Evolutionary conservation across 2,888 invertebrate genomes (phyloP).

Genomic region (Aromia moschata): DNA sequence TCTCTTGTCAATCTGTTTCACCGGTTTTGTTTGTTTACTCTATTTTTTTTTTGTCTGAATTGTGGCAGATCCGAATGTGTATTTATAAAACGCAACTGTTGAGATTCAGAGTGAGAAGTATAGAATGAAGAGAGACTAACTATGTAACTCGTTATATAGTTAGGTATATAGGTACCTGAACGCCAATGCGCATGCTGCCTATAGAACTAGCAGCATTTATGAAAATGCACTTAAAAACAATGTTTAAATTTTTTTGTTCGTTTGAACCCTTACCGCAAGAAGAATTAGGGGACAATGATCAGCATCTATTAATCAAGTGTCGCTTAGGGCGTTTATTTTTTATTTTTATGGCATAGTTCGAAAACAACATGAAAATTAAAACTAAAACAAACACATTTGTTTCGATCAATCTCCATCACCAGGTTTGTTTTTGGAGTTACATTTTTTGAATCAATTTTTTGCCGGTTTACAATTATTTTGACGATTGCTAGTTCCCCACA

Average conservation of each 20-base stretch:
- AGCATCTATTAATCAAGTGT: no score
- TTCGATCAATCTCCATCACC: no score
- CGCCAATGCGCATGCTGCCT: slow-evolving; percentile 8
- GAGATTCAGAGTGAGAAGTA: slow-evolving; percentile 31
- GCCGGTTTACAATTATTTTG: no score
- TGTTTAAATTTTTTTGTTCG: neutral
- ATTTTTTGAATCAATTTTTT: no score
- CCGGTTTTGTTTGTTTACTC: slow-evolving; percentile 37
- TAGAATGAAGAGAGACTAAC: slow-evolving; percentile 42
- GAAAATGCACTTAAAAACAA: slow-evolving; percentile 11
- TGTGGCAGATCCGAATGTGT: slow-evolving; percentile 14
- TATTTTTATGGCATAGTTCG: no score
- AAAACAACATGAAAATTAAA: no score
- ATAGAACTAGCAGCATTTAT: slow-evolving; percentile 2
- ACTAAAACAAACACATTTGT: no score
- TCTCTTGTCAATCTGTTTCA: slow-evolving; percentile 10
- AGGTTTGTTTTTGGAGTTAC: no score
- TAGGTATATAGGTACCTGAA: slow-evolving; percentile 32
- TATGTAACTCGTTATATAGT: slow-evolving; percentile 43
- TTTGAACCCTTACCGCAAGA: neutral
- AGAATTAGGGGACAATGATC: no score
- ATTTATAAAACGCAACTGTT: slow-evolving; percentile 18
- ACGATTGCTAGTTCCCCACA: no score
- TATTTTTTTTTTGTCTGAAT: slow-evolving; percentile 21
- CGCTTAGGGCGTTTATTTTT: no score